Conservation (phyloP, 2,888 invertebrate genomes). For the Ectemnius cavifrons region DNA sequence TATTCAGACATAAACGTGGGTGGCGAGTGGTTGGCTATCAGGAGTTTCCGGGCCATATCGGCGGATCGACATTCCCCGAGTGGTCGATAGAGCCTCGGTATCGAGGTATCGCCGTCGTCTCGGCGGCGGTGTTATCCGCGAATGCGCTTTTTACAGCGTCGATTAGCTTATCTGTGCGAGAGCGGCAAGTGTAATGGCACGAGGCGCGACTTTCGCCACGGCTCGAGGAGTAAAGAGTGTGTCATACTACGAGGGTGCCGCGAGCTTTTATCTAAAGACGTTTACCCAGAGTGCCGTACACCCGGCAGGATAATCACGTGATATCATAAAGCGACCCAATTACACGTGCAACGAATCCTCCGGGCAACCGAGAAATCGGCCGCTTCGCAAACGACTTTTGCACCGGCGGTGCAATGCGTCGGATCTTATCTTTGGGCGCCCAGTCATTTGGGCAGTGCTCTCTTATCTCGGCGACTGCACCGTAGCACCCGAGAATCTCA, state of each 20-base stretch:
- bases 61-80: slow-evolving; percentile 36
- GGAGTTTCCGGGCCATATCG: slow-evolving; percentile 39
- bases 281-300: slow-evolving; percentile 33
- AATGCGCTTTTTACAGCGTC: slow-evolving; percentile 61
- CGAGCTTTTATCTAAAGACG: slow-evolving; percentile 59
- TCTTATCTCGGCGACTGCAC: too few species aligned
- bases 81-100: slow-evolving; percentile 26
- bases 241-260: too few species aligned
- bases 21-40: slow-evolving; percentile 19
- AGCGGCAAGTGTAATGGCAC: slow-evolving; percentile 45
- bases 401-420: slow-evolving; percentile 1
- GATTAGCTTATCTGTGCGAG: slow-evolving; percentile 65
- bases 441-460: background rate
- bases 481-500: too few species aligned
- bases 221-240: slow-evolving; percentile 10
- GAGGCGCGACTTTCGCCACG: slow-evolving; percentile 26
- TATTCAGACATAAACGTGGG: too few species aligned
- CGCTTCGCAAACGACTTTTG: background rate
- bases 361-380: slow-evolving; percentile 12
- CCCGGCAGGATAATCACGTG: slow-evolving; percentile 38
- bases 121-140: slow-evolving; percentile 53
- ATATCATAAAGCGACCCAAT: slow-evolving; percentile 65
- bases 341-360: slow-evolving; percentile 38
- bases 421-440: slow-evolving; percentile 23
- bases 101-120: slow-evolving; percentile 13